phyloP scores from a whole-genome alignment of 2,797 vertebrate species.

The Leptatherina wallacei region DNA sequence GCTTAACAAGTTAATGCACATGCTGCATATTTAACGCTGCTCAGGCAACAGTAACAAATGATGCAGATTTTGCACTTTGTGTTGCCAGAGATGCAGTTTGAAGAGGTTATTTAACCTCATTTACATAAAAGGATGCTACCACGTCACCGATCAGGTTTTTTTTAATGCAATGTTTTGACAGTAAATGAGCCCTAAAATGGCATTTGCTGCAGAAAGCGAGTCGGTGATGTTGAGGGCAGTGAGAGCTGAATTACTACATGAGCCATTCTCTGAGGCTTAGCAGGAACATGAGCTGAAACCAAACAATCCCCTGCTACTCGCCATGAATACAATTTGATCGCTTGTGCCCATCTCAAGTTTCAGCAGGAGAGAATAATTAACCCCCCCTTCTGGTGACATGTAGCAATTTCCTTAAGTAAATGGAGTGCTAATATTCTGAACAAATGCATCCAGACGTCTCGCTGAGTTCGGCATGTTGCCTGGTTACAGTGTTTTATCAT shows the following conservation, averaged over 20 bases:
- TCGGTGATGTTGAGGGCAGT: slow-evolving; percentile 34
- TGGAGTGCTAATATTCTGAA: slow-evolving; percentile 59
- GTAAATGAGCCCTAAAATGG: slow-evolving; percentile 33
- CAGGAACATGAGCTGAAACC: slow-evolving; percentile 28
- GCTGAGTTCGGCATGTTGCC: slow-evolving; percentile 56
- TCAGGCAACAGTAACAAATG: slow-evolving; percentile 12
- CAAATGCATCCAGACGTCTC: slow-evolving; percentile 54
- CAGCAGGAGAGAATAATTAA: slow-evolving; percentile 61
- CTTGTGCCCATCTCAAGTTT: slow-evolving; percentile 31
- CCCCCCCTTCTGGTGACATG: slow-evolving; percentile 52
- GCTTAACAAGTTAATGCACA: slow-evolving; percentile 48
- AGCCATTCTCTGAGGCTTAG: slow-evolving; percentile 25
- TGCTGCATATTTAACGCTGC: slow-evolving; percentile 14
- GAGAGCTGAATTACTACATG: slow-evolving; percentile 38
- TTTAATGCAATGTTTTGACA: slow-evolving; percentile 18
- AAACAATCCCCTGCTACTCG: slow-evolving; percentile 38
- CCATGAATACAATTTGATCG: slow-evolving; percentile 48
- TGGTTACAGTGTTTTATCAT: slow-evolving; percentile 60
- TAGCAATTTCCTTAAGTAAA: slow-evolving; percentile 69
- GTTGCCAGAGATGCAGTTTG: background rate
- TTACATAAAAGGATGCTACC: slow-evolving; percentile 6
- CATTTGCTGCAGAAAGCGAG: slow-evolving; percentile 32
- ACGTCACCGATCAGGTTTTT: slow-evolving; percentile 16
- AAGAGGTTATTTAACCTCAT: background rate
- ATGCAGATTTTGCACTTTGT: slow-evolving; percentile 14